A percentile compares a stretch with the other conserved stretches of the same genome.
phyloP scores from a whole-genome alignment of 2,113 vertebrate species.

The Phoenicopterus ruber region DNA sequence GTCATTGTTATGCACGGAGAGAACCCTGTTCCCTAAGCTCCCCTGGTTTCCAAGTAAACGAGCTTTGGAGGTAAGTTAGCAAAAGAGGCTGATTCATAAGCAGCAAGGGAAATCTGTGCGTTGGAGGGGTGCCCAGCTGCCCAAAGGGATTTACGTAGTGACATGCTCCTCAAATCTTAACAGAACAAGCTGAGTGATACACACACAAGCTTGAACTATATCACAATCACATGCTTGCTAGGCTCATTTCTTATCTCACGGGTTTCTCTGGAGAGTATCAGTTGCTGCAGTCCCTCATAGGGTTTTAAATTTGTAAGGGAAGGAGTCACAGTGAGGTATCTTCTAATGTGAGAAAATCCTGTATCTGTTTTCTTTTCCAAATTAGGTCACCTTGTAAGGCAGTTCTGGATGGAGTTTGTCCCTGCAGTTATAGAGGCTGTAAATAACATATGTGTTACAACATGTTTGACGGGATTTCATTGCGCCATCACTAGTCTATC shows the following conservation, averaged over 20 bases:
- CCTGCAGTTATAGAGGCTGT: neutral
- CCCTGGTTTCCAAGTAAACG: slow-evolving; percentile 67
- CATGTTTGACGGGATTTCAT: slow-evolving; percentile 10
- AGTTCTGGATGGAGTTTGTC: slow-evolving; percentile 28
- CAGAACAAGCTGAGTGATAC: slow-evolving; percentile 36
- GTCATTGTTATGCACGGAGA: slow-evolving; percentile 63
- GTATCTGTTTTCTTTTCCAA: slow-evolving; percentile 34
- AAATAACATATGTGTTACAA: slow-evolving; percentile 40
- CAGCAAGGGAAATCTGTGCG: slow-evolving; percentile 55
- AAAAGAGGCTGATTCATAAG: slow-evolving; percentile 70
- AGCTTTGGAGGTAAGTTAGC: slow-evolving; percentile 69
- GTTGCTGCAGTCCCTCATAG: slow-evolving; percentile 18
- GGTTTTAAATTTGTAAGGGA: slow-evolving; percentile 27
- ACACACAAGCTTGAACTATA: slow-evolving; percentile 40
- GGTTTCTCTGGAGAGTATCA: slow-evolving; percentile 43
- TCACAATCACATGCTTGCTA: slow-evolving; percentile 51
- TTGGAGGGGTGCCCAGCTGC: slow-evolving; percentile 58
- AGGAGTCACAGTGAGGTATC: slow-evolving; percentile 16
- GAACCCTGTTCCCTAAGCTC: slow-evolving; percentile 60
- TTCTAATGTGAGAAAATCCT: slow-evolving; percentile 43
- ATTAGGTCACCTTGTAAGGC: slow-evolving; percentile 56
- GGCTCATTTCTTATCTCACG: slow-evolving; percentile 54
- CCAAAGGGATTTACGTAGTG: slow-evolving; percentile 55
- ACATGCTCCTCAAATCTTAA: slow-evolving; percentile 35
- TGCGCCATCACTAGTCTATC: slow-evolving; percentile 1